phyloP scores from a whole-genome alignment of 2,888 invertebrate genomes.

The Zhengitettix transpicula region DNA sequence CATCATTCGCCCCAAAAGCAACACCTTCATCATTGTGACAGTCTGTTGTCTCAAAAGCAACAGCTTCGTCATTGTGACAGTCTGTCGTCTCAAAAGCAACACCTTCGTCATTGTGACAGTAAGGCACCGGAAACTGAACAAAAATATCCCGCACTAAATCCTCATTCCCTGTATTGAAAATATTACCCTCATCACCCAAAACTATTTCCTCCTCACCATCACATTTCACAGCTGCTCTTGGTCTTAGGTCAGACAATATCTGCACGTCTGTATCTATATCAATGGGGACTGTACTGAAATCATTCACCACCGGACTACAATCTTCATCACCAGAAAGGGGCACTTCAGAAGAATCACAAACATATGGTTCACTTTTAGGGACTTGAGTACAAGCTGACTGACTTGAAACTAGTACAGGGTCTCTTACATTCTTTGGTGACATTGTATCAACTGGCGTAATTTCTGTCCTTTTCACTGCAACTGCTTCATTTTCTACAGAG shows the following conservation, averaged over 20 bases:
- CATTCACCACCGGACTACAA: neutral
- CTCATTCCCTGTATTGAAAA: neutral
- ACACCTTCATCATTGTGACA: neutral
- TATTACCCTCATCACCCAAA: neutral
- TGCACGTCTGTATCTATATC: slow-evolving; percentile 3
- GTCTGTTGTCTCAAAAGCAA: neutral
- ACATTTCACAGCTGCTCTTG: neutral
- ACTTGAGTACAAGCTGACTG: neutral
- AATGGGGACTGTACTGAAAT: neutral
- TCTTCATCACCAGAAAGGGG: neutral
- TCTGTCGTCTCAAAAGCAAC: neutral
- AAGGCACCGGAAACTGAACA: neutral
- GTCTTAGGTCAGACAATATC: neutral
- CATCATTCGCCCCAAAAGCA: neutral
- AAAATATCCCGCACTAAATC: neutral
- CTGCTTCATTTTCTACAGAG: neutral
- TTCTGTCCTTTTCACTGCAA: neutral
- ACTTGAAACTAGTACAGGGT: neutral
- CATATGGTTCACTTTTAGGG: neutral
- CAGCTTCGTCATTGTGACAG: neutral
- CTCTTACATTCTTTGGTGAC: neutral
- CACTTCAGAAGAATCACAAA: neutral
- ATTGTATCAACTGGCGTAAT: neutral
- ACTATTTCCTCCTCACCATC: neutral
- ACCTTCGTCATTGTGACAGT: neutral